These are phyloP conservation scores for Gambusia yucatana DNA, from an alignment of 2,797 vertebrate genomes.

Conservation along the genomic window DNA sequence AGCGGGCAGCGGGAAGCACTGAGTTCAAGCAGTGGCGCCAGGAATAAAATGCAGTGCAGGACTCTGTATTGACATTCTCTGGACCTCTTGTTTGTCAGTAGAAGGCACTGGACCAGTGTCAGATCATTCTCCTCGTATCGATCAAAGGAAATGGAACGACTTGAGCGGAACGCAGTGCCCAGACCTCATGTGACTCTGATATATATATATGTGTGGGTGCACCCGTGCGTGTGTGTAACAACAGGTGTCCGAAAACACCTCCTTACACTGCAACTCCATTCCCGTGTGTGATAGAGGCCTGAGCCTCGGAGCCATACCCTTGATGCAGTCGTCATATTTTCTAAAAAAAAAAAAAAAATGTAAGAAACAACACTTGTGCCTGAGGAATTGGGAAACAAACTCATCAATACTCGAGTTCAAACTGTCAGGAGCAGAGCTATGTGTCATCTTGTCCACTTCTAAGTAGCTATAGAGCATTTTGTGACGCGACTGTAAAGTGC, in stretches of 20 bases:
- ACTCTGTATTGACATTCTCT: slow-evolving; percentile 31
- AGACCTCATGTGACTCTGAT: slow-evolving; percentile 42
- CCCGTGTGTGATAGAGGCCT: slow-evolving; percentile 25
- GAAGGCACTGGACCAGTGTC: slow-evolving; percentile 32
- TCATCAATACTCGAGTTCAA: slow-evolving; percentile 28
- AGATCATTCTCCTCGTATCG: slow-evolving; percentile 44
- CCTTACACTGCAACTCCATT: slow-evolving; percentile 46
- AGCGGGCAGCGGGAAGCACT: slow-evolving; percentile 17
- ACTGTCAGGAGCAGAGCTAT: slow-evolving; percentile 7
- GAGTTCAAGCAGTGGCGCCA: slow-evolving; percentile 21
- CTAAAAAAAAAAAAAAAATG: neutral
- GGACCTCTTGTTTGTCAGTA: slow-evolving; percentile 41
- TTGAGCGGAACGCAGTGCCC: slow-evolving; percentile 43
- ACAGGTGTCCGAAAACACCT: slow-evolving; percentile 54
- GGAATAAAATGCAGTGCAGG: slow-evolving; percentile 25
- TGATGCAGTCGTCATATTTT: slow-evolving; percentile 58
- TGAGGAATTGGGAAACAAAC: slow-evolving; percentile 52
- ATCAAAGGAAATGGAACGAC: slow-evolving; percentile 58
- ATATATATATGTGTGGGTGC: slow-evolving; percentile 6
- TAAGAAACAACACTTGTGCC: slow-evolving; percentile 37
- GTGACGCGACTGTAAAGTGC: slow-evolving; percentile 8
- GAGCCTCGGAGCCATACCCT: slow-evolving; percentile 27
- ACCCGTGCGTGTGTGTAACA: slow-evolving; percentile 17
- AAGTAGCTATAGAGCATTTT: slow-evolving; percentile 25
- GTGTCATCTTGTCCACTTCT: slow-evolving; percentile 40